Conservation (phyloP, 1,140 invertebrate species). For the Streblospio benedicti region DNA sequence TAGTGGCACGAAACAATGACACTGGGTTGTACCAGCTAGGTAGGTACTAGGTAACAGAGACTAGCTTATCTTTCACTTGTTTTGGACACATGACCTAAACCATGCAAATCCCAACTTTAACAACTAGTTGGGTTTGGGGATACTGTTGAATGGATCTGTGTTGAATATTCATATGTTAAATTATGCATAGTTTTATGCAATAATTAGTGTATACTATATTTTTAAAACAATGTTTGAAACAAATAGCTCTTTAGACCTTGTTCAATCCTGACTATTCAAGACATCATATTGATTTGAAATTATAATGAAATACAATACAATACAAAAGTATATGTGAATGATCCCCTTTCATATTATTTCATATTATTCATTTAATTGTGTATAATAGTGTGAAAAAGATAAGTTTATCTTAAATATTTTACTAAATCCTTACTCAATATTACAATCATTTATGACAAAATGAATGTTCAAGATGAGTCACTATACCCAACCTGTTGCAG, state of each 20-base stretch:
- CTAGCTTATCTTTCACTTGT: not conserved
- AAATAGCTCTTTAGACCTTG: too few relatives aligned
- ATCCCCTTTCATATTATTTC: not conserved
- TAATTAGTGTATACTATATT: not conserved
- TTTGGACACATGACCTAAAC: not conserved
- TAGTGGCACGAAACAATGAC: constrained; percentile 33
- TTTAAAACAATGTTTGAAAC: not conserved
- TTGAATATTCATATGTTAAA: not conserved
- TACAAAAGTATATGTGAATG: not conserved
- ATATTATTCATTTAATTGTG: not conserved
- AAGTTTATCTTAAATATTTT: not conserved
- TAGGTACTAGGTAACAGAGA: constrained; percentile 6
- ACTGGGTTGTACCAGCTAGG: constrained; percentile 31
- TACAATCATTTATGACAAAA: not conserved
- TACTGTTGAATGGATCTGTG: too few relatives aligned
- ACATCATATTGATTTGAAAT: too few relatives aligned
- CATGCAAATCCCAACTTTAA: not conserved
- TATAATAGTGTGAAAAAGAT: not conserved
- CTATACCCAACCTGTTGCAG: too few relatives aligned
- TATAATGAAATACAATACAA: too few relatives aligned
- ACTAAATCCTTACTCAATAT: not conserved
- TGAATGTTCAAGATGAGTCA: not conserved
- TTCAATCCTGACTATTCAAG: too few relatives aligned
- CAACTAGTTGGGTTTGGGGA: not conserved
- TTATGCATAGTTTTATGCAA: not conserved